A percentile compares a stretch with the other conserved stretches of the same genome.
These are phyloP conservation scores for Tragelaphus buxtoni DNA, from an alignment of 2,113 vertebrate genomes.

Conservation along the genomic window DNA sequence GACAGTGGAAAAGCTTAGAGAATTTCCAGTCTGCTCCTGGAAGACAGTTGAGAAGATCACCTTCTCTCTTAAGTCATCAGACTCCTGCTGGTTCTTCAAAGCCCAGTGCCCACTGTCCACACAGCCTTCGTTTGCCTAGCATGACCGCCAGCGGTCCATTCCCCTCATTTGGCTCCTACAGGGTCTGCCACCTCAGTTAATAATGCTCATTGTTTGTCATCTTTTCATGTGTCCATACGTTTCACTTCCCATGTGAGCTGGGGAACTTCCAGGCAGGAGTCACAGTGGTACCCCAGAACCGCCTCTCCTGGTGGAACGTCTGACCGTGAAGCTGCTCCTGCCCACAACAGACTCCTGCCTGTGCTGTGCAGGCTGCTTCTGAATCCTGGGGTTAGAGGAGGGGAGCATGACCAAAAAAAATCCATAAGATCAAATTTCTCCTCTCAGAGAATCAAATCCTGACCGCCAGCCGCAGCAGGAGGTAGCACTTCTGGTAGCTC, in stretches of 20 bases:
- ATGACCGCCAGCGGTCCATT: accelerated
- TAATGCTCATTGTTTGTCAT: background rate
- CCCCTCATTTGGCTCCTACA: too few species aligned
- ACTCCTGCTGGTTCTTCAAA: background rate
- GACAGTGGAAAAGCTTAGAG: background rate
- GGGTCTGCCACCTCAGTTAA: too few species aligned
- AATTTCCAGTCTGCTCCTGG: background rate
- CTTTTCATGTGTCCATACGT: background rate
- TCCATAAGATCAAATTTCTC: background rate
- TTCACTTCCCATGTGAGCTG: background rate
- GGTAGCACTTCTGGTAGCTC: background rate
- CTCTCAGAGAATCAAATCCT: background rate
- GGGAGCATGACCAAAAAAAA: background rate
- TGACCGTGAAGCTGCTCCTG: background rate
- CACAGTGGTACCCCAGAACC: background rate
- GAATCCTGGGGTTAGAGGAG: background rate
- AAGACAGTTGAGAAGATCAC: background rate
- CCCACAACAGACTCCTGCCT: background rate
- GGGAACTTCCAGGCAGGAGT: background rate
- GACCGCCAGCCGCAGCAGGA: background rate
- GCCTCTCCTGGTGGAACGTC: background rate
- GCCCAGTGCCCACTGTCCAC: background rate
- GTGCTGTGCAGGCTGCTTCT: background rate
- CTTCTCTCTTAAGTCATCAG: background rate
- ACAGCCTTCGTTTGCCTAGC: background rate